Base-by-base conservation (phyloP, 2,797 vertebrate species). In the Anabas testudineus region DNA sequence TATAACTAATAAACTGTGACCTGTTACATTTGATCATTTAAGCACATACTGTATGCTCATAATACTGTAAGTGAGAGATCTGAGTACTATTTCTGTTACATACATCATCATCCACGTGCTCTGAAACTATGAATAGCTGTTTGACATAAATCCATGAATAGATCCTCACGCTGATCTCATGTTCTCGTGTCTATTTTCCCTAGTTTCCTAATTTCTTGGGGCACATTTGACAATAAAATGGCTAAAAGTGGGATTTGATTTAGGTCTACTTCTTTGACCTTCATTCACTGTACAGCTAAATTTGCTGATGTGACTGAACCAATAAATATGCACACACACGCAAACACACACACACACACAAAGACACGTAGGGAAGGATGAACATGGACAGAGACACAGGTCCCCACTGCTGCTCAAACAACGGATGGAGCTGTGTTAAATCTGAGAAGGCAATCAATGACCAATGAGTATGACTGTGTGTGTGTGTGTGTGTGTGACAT, bases 361-460 rank as follows among this genome's bases (percentile, higher is more conserved):
- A 59, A 72, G 67, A 45, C 41, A 45, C 53, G 45, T 39, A 53
- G 18, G 53, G 6, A 47, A 67, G 66, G 76, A 85, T 68, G 70
- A 69, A 85, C 85, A 84, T 74, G 69, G 62, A 58, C 84, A 78
- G 69, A 87, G 85, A 87, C 85, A 87, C 80, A 78, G 83, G 78
- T 88, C 86, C 85, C 88, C 76, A 68, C 71, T 78, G 73, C 81
- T 88, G 69, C 85, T 84, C 78, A 84, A 86, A 87, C 90, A 89
- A 83, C 76, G 81, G 83, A 91, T 91, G 85, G 81, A 89, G 86
- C 84, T 86, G 82, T 91, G 91, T 90, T 90, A 91, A 94, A 93
- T 91, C 90, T 92, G 90, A 94, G 92, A 91, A 86, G 87, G 81
- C 70, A 88, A 94, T 95, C 94, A 92, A 94, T 94, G 93, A 84